A percentile compares a stretch with the other conserved stretches of the same genome.
Evolutionary conservation across 2,888 invertebrate species (phyloP).

Genomic region (Zaprionus obscuricornis): DNA sequence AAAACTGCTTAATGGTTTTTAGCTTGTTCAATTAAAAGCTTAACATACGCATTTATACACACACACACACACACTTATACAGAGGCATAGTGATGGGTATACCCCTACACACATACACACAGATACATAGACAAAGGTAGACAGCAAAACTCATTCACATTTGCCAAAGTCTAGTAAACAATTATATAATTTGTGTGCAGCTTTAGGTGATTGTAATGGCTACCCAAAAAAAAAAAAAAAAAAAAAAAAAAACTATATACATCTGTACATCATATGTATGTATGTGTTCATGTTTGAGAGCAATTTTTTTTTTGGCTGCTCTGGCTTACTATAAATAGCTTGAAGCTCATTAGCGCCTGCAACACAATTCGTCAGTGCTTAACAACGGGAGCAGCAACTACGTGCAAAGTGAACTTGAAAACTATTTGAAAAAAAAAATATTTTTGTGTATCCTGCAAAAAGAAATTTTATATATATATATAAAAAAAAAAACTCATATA

Average conservation of each 20-base stretch:
- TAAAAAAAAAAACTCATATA: neutral
- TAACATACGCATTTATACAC: constrained; percentile 29
- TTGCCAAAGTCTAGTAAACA: constrained; percentile 25
- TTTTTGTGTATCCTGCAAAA: neutral
- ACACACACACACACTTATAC: neutral
- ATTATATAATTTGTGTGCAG: constrained; percentile 50
- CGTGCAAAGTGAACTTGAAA: constrained; percentile 26
- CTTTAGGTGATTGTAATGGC: constrained; percentile 39
- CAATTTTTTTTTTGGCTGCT: constrained; percentile 9
- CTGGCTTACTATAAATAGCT: constrained; percentile 62
- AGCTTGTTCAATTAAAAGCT: constrained; percentile 75
- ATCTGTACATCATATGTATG: neutral
- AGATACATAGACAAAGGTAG: too few relatives aligned
- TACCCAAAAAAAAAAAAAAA: too few relatives aligned
- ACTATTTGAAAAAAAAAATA: neutral
- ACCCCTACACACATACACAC: neutral
- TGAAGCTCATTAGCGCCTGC: constrained; percentile 45
- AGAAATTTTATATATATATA: constrained; percentile 3
- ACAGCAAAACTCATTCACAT: constrained; percentile 8
- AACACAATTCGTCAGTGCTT: constrained; percentile 56
- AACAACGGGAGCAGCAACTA: constrained; percentile 57
- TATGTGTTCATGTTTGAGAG: constrained; percentile 14
- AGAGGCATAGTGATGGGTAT: too few relatives aligned
- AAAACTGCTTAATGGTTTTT: constrained; percentile 63
- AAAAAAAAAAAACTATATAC: too few relatives aligned